A percentile compares a stretch with the other conserved stretches of the same genome.
Evolutionary conservation across 2,113 vertebrate genomes (phyloP).

Genomic region (Rhodinocichla rosea): DNA sequence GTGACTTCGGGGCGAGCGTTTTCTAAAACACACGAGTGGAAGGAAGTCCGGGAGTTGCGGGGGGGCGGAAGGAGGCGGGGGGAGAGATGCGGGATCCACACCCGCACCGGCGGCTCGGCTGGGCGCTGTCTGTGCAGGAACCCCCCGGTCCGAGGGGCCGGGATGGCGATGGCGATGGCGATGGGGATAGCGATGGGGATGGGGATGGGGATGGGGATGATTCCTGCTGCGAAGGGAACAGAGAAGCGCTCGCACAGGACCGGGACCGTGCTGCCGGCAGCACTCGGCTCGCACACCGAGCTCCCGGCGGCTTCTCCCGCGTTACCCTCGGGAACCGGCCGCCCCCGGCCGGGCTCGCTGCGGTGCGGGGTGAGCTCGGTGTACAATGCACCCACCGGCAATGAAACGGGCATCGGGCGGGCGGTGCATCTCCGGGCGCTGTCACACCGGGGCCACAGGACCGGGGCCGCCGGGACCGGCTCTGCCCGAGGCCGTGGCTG

Average conservation of each 20-base stretch:
- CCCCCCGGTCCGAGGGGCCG: too few species aligned
- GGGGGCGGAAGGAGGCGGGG: too few species aligned
- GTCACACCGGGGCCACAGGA: background rate
- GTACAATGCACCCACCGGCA: fast-evolving
- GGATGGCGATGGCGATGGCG: background rate
- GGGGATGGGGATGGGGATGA: background rate
- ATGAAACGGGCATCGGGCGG: fast-evolving
- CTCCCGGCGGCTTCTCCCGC: background rate
- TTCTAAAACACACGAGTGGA: background rate
- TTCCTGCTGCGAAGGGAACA: background rate
- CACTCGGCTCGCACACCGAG: background rate
- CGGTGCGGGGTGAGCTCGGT: fast-evolving
- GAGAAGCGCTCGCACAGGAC: background rate
- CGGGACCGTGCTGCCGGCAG: background rate
- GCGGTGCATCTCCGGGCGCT: background rate
- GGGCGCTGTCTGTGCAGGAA: background rate
- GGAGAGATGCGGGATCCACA: background rate
- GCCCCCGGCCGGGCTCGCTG: background rate
- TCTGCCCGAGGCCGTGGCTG: background rate
- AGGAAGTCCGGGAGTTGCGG: background rate
- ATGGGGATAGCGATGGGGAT: too few species aligned
- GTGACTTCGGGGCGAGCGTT: background rate
- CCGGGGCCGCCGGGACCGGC: background rate
- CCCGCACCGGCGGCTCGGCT: background rate
- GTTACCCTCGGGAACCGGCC: background rate